Conservation (phyloP, 2,888 invertebrate species). For the Diarsia dahlii region DNA sequence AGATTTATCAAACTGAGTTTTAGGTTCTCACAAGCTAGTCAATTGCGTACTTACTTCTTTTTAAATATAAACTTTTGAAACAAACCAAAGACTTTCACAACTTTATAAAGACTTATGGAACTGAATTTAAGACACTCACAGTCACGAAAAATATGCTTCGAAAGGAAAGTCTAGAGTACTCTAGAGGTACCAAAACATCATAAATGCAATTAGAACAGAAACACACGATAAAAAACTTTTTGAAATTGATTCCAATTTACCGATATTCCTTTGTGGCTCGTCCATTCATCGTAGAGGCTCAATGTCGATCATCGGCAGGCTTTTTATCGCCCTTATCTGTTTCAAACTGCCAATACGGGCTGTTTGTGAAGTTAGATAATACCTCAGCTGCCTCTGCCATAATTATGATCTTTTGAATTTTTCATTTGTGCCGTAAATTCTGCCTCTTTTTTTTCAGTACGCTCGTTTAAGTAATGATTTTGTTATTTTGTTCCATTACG, state of each 20-base stretch:
- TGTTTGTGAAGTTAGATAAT: slow-evolving; percentile 67
- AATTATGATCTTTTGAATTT: slow-evolving; percentile 67
- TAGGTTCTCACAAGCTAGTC: neutral
- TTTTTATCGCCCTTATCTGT: slow-evolving; percentile 68
- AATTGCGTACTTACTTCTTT: neutral
- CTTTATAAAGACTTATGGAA: neutral
- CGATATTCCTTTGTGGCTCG: slow-evolving; percentile 60
- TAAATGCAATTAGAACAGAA: slow-evolving; percentile 53
- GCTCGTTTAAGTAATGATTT: slow-evolving; percentile 54
- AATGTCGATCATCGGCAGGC: slow-evolving; percentile 64
- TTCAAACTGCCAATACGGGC: slow-evolving; percentile 64
- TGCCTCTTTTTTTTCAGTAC: slow-evolving; percentile 39
- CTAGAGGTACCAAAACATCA: neutral
- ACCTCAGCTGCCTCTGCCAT: slow-evolving; percentile 39
- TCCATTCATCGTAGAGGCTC: slow-evolving; percentile 54
- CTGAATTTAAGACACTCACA: neutral
- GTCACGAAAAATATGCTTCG: neutral
- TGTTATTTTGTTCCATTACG: slow-evolving; percentile 34
- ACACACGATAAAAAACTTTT: slow-evolving; percentile 51
- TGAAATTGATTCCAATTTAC: slow-evolving; percentile 61
- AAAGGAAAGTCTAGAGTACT: neutral
- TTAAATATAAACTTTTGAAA: neutral
- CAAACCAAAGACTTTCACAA: neutral
- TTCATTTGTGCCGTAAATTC: slow-evolving; percentile 51
- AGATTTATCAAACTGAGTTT: slow-evolving; percentile 8